phyloP scores from a whole-genome alignment of 2,888 invertebrate genomes.

The Sceliomorpha sp. region DNA sequence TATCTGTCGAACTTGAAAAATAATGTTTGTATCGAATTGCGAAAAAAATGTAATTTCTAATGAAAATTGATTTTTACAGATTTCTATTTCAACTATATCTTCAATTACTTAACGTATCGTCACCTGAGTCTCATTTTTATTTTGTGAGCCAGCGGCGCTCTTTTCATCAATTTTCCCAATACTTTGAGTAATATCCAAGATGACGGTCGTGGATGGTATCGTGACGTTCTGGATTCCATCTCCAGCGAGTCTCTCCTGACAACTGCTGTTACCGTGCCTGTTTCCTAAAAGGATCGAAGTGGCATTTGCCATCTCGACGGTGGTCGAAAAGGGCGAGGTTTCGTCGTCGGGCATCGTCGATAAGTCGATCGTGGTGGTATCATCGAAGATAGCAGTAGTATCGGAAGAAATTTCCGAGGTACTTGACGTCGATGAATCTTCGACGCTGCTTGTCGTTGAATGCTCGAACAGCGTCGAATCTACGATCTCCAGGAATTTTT shows the following conservation, averaged over 20 bases:
- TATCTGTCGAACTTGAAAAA: no score
- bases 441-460: constrained; percentile 36
- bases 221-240: constrained; percentile 36
- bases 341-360: constrained; percentile 51
- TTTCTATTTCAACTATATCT: not conserved
- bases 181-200: constrained; percentile 28
- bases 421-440: constrained; percentile 49
- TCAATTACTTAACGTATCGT: constrained; percentile 31
- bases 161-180: constrained; percentile 29
- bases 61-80: no score
- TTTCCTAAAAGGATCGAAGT: constrained; percentile 43
- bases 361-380: constrained; percentile 51
- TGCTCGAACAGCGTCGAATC: constrained; percentile 39
- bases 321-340: constrained; percentile 30
- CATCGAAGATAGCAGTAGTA: constrained; percentile 59
- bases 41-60: no score
- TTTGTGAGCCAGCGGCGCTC: constrained; percentile 1
- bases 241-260: constrained; percentile 26
- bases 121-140: constrained; percentile 36
- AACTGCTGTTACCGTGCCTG: constrained; percentile 29
- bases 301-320: constrained; percentile 33
- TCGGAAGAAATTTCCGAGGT: constrained; percentile 48
- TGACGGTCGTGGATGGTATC: constrained; percentile 7
- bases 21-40: no score
- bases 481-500: constrained; percentile 34